Conservation (phyloP, 2,888 invertebrate species). For the Adela reaumurella region DNA sequence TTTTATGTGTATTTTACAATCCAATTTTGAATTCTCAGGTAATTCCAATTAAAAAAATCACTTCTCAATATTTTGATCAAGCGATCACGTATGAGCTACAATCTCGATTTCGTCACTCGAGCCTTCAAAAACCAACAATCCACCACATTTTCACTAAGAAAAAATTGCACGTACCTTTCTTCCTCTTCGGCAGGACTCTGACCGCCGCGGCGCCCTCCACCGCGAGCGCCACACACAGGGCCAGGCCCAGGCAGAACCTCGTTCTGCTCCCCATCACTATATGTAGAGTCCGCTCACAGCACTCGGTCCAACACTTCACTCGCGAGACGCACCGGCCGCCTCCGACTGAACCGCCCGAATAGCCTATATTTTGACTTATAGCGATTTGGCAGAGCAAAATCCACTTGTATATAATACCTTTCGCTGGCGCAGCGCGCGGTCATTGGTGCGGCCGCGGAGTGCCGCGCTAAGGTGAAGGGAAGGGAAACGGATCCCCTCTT, state of each 20-base stretch:
- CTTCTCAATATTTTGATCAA: too few species aligned
- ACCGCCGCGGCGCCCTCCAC: conserved; percentile 51
- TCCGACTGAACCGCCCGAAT: conserved; percentile 50
- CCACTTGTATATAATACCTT: conserved; percentile 64
- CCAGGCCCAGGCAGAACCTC: conserved; percentile 47
- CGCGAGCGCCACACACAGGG: conserved; percentile 51
- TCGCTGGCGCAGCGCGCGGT: conserved; percentile 52
- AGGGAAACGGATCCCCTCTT: conserved; percentile 30
- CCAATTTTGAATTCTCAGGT: too few species aligned
- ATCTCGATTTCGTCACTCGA: too few species aligned
- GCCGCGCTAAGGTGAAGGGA: conserved; percentile 48
- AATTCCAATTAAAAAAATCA: too few species aligned
- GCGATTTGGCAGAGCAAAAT: conserved; percentile 57
- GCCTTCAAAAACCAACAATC: too few species aligned
- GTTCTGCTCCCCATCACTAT: conserved; percentile 49
- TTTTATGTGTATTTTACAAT: too few species aligned
- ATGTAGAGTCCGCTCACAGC: too few species aligned
- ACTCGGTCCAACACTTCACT: too few species aligned
- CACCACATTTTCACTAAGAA: too few species aligned
- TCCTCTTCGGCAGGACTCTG: conserved; percentile 52
- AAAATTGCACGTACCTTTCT: conserved; percentile 46
- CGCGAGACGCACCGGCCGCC: conserved; percentile 30
- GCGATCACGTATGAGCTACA: too few species aligned
- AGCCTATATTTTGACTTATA: conserved; percentile 63
- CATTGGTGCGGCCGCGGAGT: conserved; percentile 36